Base-by-base conservation (phyloP, 2,113 vertebrate genomes). In the Chaetodon trifascialis region DNA sequence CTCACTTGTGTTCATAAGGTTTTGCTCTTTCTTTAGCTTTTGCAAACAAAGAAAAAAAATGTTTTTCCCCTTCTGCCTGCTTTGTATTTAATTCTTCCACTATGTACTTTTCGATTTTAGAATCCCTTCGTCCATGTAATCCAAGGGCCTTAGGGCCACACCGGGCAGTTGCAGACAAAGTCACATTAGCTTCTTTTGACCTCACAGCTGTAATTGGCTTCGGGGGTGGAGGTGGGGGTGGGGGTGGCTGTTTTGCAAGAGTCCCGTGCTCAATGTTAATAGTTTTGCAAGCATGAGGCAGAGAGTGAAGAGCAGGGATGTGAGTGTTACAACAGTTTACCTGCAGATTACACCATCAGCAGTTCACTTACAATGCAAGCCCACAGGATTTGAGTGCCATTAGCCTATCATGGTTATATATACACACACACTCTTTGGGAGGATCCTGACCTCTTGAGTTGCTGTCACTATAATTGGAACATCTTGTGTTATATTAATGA, bases 311-410 rank as follows among this genome's bases (percentile, higher is more conserved):
- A 83, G 60, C 68, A 30, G 55, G 59, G 74, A 80, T 70, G 79
- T 40, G 6, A 74, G 62, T 5, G 54, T 79, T 91, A 80, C 84
- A 88, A 75, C 70, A 67, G 81, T 68, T 94, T 92, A 93, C 85
- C 90, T 82, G 84, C 74, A 93, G 91, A 91, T 93, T 93, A 92
- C 63, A 84, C 67, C 81, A 84, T 93, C 90, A 87, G 91, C 90
- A 83, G 73, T 90, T 88, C 81, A 84, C 67, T 82, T 67, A 70
- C 79, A 83, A 74, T 85, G 19, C 62, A 67, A 36, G 76, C 84
- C 62, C 1, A 8, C 56, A 40, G 63, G 74, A 88, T 83, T 73
- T 73, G 72, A 78, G 56, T 69, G 52, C n/a, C 55, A 76, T 84
- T 73, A 80, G 40, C 25, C 15, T 10, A 17, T 34, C 19, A 3